Conservation (phyloP, 2,797 vertebrate genomes). For the Scomberomorus guttatus region DNA sequence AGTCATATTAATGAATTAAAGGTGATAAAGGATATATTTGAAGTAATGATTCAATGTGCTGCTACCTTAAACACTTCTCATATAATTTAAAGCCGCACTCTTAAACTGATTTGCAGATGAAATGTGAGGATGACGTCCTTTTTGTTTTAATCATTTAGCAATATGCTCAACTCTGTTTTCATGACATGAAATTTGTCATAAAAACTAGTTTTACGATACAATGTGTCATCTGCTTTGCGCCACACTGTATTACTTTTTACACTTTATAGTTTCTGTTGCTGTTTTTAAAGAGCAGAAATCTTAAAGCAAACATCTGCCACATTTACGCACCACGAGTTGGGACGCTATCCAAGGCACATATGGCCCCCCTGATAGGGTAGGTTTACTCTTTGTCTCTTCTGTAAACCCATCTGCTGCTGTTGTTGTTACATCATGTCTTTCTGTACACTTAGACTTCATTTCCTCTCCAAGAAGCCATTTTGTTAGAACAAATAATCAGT, state of each 20-base stretch:
- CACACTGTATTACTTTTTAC: conserved; percentile 55
- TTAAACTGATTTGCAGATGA: conserved; percentile 33
- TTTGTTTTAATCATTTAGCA: conserved; percentile 20
- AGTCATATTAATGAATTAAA: conserved; percentile 35
- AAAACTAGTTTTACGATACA: conserved; percentile 39
- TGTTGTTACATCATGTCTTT: conserved; percentile 77
- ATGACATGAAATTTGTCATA: conserved; percentile 24
- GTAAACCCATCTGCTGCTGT: conserved; percentile 81
- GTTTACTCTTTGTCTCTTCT: conserved; percentile 82
- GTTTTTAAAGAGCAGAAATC: conserved; percentile 73
- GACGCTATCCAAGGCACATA: conserved; percentile 81
- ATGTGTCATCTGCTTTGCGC: conserved; percentile 52
- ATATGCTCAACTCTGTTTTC: conserved; percentile 7
- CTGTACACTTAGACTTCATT: conserved; percentile 60
- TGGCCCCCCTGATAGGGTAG: conserved; percentile 80
- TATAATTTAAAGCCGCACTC: conserved; percentile 10
- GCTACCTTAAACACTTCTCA: background rate
- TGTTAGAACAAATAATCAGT: conserved; percentile 21
- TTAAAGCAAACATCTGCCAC: conserved; percentile 84
- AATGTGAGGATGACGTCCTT: conserved; percentile 25
- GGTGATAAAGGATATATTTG: conserved; percentile 37
- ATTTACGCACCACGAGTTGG: conserved; percentile 81
- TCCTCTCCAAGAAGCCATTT: conserved; percentile 58
- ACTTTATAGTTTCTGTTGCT: conserved; percentile 65
- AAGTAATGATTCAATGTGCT: conserved; percentile 21